A percentile compares a stretch with the other conserved stretches of the same genome.
Evolutionary conservation across 2,113 vertebrate genomes (phyloP).

Genomic region (Bos javanicus): DNA sequence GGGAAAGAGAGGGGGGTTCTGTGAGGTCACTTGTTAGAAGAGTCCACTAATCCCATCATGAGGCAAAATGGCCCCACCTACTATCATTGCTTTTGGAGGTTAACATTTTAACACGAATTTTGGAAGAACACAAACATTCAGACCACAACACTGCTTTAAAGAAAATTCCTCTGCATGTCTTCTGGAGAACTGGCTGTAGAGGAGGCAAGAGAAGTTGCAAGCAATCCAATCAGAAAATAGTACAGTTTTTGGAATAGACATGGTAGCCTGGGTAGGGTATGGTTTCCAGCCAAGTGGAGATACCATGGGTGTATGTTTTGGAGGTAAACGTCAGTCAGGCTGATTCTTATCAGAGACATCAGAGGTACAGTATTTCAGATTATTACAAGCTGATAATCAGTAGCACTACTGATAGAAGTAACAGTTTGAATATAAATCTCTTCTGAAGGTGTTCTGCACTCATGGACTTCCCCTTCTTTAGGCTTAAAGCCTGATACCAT

Average conservation of each 20-base stretch:
- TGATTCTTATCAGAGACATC: not conserved
- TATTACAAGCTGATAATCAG: not conserved
- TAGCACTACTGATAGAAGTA: not conserved
- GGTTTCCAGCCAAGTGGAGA: not conserved
- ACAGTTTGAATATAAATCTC: not conserved
- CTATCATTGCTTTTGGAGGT: not conserved
- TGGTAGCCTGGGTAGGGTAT: fast-evolving
- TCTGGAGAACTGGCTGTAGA: not conserved
- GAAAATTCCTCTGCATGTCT: not conserved
- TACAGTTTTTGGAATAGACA: not conserved
- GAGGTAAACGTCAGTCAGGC: not conserved
- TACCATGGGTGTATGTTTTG: not conserved
- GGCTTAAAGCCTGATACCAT: not conserved
- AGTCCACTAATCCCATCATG: not conserved
- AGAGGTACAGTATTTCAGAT: not conserved
- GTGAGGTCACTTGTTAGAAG: not conserved
- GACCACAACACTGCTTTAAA: not conserved
- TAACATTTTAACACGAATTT: not conserved
- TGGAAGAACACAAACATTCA: not conserved
- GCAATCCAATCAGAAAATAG: not conserved
- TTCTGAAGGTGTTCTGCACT: not conserved
- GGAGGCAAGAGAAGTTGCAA: not conserved
- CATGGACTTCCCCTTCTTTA: not conserved
- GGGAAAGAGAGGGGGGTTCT: not conserved
- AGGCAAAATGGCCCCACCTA: not conserved